Evolutionary conservation across 2,113 vertebrate species (phyloP), one percentile per base, ranked within the genome.

Genomic region (Polypterus bichir): DNA sequence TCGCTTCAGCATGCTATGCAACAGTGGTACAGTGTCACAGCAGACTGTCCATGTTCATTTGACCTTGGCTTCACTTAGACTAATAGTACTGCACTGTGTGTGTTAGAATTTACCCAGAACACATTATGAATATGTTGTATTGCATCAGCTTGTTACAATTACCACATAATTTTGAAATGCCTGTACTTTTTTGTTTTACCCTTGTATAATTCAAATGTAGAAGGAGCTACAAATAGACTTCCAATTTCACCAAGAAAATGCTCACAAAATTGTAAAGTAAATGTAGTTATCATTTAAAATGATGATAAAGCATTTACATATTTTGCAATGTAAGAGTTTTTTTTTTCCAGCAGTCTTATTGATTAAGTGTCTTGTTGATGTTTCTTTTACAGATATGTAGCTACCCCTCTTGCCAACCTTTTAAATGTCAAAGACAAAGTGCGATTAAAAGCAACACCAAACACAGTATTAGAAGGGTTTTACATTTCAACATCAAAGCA

Each of bases 371-470:
- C 1, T 61, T 57, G 46, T 49, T 7, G 7, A 44, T 57, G 44
- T 3, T 48, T 64, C n/a, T 64, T 4, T 62, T 64, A 55, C 9
- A 89, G 86, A 57, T 27, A 27, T 27, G 76, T 85, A 61, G 87
- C 87, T 56, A 85, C 81, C 9, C 84, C 81, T 0, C 54, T 88
- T 66, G 86, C 83, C 0, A 62, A 68, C 46, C 73, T 81, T 1
- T 70, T 89, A 59, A 83, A 83, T 0, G 74, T 88, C 44, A 88
- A 83, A 69, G 85, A 88, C 73, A 88, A 85, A 59, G 68, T 81
- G 1, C 70, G 83, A 62, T 70, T 87, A 54, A 81, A 79, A 65
- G 87, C 82, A 1, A 57, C 78, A 5, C 79, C 79, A 3, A 89
- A 81, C 0, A 62, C 74, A 0, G 73, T 73, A 60, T 63, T 89